Base-by-base conservation (phyloP, 2,797 vertebrate species). In the Gila robusta region DNA sequence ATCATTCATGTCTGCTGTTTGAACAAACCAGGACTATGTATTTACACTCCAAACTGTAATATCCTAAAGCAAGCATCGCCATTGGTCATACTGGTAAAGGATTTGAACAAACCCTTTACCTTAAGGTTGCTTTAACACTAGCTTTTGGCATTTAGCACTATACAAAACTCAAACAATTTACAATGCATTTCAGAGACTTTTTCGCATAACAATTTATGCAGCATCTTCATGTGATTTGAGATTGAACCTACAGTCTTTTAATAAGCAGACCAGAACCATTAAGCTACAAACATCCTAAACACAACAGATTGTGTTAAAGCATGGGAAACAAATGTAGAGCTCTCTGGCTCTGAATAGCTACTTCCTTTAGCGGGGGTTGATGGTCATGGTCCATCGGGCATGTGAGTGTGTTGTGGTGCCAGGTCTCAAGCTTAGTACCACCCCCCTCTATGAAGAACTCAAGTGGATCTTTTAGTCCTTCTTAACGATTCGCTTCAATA, bases 401-500 rank as follows among this genome's bases (percentile, higher is more conserved):
- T 84, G 59, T 89, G 64, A 54, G 39, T 87, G 28, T 82, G 80
- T 54, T 70, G 71, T 71, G 64, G 78, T 81, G 74, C 73, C 54
- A 88, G 54, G 35, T 78, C 74, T 85, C 79, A 85, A 66, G 81
- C 44, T 72, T 82, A 52, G 67, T 71, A 66, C 67, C 82, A 88
- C 71, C 88, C 87, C 69, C 81, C 78, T 79, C 35, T 78, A 72
- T 83, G 67, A 83, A 47, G 81, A 72, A 11, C 86, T 79, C 54
- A 83, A 87, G 73, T 82, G 81, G 73, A 54, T 83, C 41, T 71
- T 79, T 72, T 79, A 32, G 74, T 32, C 35, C 54, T 88, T 86
- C 86, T 88, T 89, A 86, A 85, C 89, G 83, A 91, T 80, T 74
- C 16, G 39, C 19, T 47, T 89, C 87, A 87, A 6, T 85, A 83